These are phyloP conservation scores for Mus minutoides DNA, from an alignment of 2,797 vertebrate species.

Conservation along the genomic window DNA sequence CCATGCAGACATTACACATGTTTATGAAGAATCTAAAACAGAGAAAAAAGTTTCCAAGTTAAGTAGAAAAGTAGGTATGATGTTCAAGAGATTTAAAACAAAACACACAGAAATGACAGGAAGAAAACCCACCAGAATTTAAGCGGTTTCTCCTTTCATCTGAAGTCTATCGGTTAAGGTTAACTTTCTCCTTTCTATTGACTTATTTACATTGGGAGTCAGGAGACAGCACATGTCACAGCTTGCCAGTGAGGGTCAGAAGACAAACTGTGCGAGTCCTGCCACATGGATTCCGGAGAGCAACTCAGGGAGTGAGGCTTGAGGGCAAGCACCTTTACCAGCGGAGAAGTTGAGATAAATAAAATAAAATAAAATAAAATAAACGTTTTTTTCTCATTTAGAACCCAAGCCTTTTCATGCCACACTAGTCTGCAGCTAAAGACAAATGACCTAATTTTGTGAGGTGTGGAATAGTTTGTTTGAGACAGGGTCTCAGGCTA, in stretches of 20 bases:
- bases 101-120: neutral
- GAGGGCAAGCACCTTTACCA: neutral
- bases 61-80: constrained; percentile 37
- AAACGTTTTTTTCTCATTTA: neutral
- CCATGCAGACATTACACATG: neutral
- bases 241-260: neutral
- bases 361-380: too few species aligned
- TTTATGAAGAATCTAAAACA: neutral
- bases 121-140: neutral
- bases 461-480: neutral
- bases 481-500: too few species aligned
- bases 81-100: neutral
- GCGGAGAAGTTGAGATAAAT: neutral
- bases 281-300: neutral
- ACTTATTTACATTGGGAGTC: neutral
- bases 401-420: neutral
- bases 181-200: neutral
- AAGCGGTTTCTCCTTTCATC: neutral
- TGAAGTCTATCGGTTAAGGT: neutral
- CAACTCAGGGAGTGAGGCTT: neutral
- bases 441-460: neutral
- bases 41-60: neutral
- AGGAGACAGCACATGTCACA: neutral
- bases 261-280: neutral
- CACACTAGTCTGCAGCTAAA: neutral